Evolutionary conservation across 2,888 invertebrate genomes (phyloP), one percentile per base, ranked within the genome.

Genomic region (Masnerella sp.): DNA sequence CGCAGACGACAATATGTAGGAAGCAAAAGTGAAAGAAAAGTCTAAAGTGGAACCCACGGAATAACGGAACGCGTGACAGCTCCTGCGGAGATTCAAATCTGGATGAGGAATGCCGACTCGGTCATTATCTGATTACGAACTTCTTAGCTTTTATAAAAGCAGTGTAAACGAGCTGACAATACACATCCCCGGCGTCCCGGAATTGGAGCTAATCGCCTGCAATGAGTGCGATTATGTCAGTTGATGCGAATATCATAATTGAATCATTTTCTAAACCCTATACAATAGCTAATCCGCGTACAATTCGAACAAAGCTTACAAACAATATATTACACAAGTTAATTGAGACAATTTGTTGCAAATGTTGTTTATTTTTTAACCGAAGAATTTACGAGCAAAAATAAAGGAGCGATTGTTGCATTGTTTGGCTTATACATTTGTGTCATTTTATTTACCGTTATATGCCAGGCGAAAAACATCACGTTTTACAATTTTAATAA

Each of bases 1-100:
- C 20, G 28, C 42, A 36, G 38, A 68, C 34, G 72, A 76, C 71
- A 72, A 68, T 68, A 70, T 58, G 59, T 47, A 71, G 71, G 71
- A 69, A 68, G 71, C 42, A 64, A 74, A 65, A 71, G 71, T 68
- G 71, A 65, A 74, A 74, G 75, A 76, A 74, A 70, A 68, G 59
- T 45, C 65, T 56, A 40, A 75, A 72, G 68, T 74, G 58, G 61
- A 74, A 75, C 73, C 74, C 67, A 67, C 59, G 59, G 76, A 74
- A 75, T 78, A 77, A 77, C 78, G 78, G 78, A 69, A 77, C 58
- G 54, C 68, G 65, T 71, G 78, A 75, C 78, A 74, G 76, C 73
- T 75, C 72, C 54, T 64, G 70, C 61, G 47, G 69, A 80, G 80
- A 80, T 80, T 72, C 51, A 74, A 77, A 81, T 81, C 81, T 78